Evolutionary conservation across 23 tunicate species (phyloP).

Genomic region (Diplosoma virens): DNA sequence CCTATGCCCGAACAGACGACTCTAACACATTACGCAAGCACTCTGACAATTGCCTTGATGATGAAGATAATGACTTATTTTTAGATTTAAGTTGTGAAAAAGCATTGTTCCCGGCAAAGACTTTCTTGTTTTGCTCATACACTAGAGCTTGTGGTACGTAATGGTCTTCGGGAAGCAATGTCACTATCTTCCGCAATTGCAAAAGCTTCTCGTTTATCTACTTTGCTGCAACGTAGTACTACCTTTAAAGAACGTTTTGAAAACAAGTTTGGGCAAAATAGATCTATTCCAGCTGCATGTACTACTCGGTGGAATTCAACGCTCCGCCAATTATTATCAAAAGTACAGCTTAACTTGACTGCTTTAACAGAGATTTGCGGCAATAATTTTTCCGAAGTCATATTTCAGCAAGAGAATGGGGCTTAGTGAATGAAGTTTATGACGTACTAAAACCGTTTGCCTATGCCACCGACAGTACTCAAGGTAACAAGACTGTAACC

Average conservation of each 20-base stretch:
- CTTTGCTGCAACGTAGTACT: conserved; percentile 2
- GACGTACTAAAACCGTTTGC: conserved; percentile 32
- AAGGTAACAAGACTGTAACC: conserved; percentile 13
- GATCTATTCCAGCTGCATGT: neutral
- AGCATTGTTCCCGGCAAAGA: no score
- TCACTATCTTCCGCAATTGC: no score
- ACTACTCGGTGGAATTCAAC: conserved; percentile 19
- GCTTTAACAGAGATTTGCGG: neutral
- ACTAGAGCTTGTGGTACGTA: conserved; percentile 1
- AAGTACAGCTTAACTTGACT: neutral
- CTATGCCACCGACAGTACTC: conserved; percentile 37
- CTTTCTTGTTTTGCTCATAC: conserved; percentile 15
- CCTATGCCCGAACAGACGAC: no score
- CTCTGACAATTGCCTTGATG: no score
- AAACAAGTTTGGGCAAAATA: conserved; percentile 1
- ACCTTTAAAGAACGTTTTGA: conserved; percentile 10
- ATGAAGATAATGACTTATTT: no score
- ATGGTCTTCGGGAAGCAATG: conserved; percentile 1
- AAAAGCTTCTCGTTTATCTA: conserved; percentile 11
- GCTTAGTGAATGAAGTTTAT: neutral
- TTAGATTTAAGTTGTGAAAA: no score
- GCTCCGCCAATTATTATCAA: neutral
- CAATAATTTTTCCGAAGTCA: conserved; percentile 13
- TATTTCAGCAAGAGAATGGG: conserved; percentile 14
- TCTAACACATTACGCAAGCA: no score